Percentiles rank a stretch among this genome's conserved stretches.
phyloP scores from a whole-genome alignment of 2,888 invertebrate genomes.

The Cheilosia impressa region DNA sequence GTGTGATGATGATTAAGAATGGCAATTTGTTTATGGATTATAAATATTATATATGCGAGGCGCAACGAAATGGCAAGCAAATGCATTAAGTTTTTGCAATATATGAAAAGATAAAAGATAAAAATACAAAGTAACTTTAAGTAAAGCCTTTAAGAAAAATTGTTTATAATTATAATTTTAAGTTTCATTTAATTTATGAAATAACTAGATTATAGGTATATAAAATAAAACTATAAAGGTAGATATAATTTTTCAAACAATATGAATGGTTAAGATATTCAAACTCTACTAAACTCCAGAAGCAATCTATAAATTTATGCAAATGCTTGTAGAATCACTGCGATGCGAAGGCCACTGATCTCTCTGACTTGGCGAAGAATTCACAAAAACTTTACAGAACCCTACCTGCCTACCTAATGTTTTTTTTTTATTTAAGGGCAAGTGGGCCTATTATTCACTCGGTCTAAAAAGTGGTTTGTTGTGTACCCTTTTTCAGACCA shows the following conservation, averaged over 20 bases:
- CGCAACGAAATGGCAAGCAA: conserved; percentile 70
- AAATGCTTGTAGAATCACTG: not conserved
- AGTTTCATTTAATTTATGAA: not conserved
- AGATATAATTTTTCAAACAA: no score
- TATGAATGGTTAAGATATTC: not conserved
- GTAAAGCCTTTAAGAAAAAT: conserved; percentile 5
- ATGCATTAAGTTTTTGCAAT: conserved; percentile 55
- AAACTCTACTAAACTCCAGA: not conserved
- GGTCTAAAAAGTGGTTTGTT: no score
- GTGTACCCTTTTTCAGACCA: no score
- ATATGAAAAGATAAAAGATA: conserved; percentile 70
- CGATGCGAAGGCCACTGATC: no score
- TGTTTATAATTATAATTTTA: not conserved
- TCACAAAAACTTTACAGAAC: no score
- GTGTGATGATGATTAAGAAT: conserved; percentile 2
- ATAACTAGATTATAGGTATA: not conserved
- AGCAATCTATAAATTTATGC: not conserved
- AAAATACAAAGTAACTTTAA: conserved; percentile 47
- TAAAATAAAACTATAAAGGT: not conserved
- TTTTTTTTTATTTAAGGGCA: no score
- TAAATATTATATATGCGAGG: conserved; percentile 21
- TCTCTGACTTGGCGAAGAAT: no score
- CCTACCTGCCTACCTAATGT: no score
- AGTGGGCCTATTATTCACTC: no score
- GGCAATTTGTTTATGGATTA: conserved; percentile 32